Evolutionary conservation across 2,113 vertebrate species (phyloP).

Genomic region (Periophthalmodon schlosseri): DNA sequence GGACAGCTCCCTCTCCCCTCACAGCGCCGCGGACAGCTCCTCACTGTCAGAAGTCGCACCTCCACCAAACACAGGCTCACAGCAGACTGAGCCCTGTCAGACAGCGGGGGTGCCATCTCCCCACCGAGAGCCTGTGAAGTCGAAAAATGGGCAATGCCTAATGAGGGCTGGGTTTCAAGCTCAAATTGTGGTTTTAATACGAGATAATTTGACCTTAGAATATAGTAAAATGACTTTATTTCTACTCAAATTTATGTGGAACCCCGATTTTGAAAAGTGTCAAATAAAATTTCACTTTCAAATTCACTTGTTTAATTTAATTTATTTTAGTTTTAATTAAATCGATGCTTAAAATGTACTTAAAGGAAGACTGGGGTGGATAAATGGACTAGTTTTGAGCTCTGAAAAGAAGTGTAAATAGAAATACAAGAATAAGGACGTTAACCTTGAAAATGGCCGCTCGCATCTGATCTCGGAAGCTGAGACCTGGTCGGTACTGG

Average conservation of each 20-base stretch:
- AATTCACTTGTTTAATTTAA: too few species aligned
- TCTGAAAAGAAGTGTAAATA: too few species aligned
- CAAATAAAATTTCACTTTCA: too few species aligned
- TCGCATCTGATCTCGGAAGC: too few species aligned
- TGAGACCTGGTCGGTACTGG: too few species aligned
- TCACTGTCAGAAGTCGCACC: constrained; percentile 6
- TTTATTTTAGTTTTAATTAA: too few species aligned
- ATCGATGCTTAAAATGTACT: too few species aligned
- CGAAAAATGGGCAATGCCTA: neutral
- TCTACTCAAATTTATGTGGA: neutral
- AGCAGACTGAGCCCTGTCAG: constrained; percentile 1
- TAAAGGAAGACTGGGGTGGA: too few species aligned
- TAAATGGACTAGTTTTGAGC: too few species aligned
- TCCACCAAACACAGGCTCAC: constrained; percentile 10
- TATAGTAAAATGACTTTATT: neutral
- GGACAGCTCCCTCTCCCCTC: neutral
- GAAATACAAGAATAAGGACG: too few species aligned
- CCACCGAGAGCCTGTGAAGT: neutral
- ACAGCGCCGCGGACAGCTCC: constrained; percentile 48
- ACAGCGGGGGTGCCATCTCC: constrained; percentile 3
- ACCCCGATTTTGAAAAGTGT: too few species aligned
- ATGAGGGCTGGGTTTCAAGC: neutral
- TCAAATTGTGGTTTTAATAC: neutral
- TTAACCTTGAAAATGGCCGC: too few species aligned
- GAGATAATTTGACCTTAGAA: neutral